These are phyloP conservation scores for Poeciliopsis gracilis DNA, from an alignment of 2,797 vertebrate genomes.

Conservation along the genomic window DNA sequence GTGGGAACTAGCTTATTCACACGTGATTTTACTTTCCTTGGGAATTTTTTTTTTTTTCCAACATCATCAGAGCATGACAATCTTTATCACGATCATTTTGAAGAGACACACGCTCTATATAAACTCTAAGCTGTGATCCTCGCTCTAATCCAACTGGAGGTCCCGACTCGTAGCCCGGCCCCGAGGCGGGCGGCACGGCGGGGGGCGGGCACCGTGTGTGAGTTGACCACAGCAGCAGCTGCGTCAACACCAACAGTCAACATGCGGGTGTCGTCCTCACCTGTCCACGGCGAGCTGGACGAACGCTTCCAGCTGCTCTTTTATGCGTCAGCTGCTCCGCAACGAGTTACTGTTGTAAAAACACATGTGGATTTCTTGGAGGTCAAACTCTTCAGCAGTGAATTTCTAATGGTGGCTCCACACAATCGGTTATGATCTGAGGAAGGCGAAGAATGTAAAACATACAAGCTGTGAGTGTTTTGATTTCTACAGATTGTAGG, in stretches of 20 bases:
- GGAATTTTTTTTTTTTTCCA: no score
- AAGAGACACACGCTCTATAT: not conserved
- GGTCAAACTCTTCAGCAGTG: not conserved
- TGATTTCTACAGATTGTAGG: not conserved
- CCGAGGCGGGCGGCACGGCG: not conserved
- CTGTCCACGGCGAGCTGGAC: constrained; percentile 61
- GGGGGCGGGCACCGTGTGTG: constrained; percentile 36
- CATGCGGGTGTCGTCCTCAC: constrained; percentile 60
- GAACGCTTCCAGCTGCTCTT: constrained; percentile 56
- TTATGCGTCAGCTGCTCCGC: not conserved
- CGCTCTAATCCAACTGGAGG: constrained; percentile 6
- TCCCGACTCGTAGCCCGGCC: constrained; percentile 26
- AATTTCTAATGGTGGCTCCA: not conserved
- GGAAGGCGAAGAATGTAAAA: not conserved
- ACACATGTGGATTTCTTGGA: not conserved
- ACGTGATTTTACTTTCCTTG: no score
- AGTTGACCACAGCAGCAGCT: constrained; percentile 68
- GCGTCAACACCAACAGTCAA: constrained; percentile 67
- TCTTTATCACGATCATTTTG: not conserved
- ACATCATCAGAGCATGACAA: no score
- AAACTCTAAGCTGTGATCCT: not conserved
- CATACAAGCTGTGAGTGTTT: not conserved
- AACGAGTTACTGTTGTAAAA: not conserved
- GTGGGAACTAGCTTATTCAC: no score
- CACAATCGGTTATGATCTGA: not conserved